Evolutionary conservation across 2,888 invertebrate species (phyloP), one percentile per base, ranked within the genome.

Genomic region (Drosophila aldrichi): DNA sequence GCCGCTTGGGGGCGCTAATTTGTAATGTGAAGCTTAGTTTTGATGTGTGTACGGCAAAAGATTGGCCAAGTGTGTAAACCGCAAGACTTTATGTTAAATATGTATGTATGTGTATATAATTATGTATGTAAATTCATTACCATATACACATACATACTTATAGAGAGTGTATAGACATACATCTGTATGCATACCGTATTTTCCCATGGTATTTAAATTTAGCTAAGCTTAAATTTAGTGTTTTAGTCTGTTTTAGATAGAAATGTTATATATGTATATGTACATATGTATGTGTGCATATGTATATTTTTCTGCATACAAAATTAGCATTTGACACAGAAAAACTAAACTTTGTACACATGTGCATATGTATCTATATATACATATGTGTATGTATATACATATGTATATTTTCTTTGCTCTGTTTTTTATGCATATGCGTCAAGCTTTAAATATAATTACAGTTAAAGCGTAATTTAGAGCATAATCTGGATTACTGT

Each of bases 1-100:
- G 70, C 72, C 85, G 82, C 77, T 85, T 74, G 88, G 74, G 89
- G 89, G 82, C 88, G 84, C 89, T 89, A 89, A 89, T 88, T 89
- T 88, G 77, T 75, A 68, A 70, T 69, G 65, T 52, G 69, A 78
- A 69, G 75, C 65, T 84, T 59, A 82, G 72, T 75, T 81, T 74
- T 60, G 61, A 67, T 64, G 70, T 58, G 34, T 62, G 54, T 70
- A 85, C 64, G 69, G 71, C 74, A 66, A 66, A 63, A 63, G 74
- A 66, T 79, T 77, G 54, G 49, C 58, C 54, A 57, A 72, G 58
- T 76, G 51, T 60, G 57, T 55, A 52, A 70, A 73, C 61, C 38
- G 32, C 48, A 54, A 38, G 20, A 58, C 25, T 54, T 58, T n/a
- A 36, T 57, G 65, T 52, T 69, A 57, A 69, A n/a, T n/a, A 36